Evolutionary conservation across 92 coral and sea anemone genomes (phyloP).

Genomic region (Zoanthus sansibaricus): DNA sequence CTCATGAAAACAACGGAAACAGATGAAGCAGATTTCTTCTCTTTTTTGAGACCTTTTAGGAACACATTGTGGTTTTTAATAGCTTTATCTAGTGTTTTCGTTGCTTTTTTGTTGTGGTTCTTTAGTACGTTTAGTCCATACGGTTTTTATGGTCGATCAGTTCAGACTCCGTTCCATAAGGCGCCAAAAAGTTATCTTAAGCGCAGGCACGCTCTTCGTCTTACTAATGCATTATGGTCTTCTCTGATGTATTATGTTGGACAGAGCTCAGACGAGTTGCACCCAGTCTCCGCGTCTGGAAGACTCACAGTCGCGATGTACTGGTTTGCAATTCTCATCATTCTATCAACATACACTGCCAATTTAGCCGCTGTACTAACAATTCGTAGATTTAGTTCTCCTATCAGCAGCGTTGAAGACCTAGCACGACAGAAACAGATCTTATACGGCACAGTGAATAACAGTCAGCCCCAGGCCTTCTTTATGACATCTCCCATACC

Average conservation of each 20-base stretch:
- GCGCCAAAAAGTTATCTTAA: conserved; percentile 74
- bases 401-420: conserved; percentile 77
- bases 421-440: conserved; percentile 79
- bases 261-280: conserved; percentile 83
- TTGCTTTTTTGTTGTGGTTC: conserved; percentile 78
- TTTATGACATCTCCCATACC: conserved; percentile 81
- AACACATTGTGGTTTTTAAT: conserved; percentile 76
- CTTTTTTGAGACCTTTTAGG: conserved; percentile 80
- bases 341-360: conserved; percentile 91
- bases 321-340: conserved; percentile 86
- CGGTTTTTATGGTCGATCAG: conserved; percentile 90
- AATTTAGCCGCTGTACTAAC: conserved; percentile 90
- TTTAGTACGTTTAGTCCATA: conserved; percentile 93
- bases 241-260: conserved; percentile 83
- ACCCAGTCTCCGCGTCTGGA: conserved; percentile 84
- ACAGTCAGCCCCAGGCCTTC: conserved; percentile 83
- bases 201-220: conserved; percentile 71
- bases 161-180: conserved; percentile 74
- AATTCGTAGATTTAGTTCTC: conserved; percentile 71
- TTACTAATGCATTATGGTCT: conserved; percentile 78
- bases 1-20: conserved; percentile 61
- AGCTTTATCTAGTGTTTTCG: conserved; percentile 66
- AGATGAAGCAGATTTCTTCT: conserved; percentile 62
- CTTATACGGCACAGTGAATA: conserved; percentile 83
- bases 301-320: conserved; percentile 86